Evolutionary conservation across 2,888 invertebrate genomes (phyloP).

Genomic region (Coelopa pilipes): DNA sequence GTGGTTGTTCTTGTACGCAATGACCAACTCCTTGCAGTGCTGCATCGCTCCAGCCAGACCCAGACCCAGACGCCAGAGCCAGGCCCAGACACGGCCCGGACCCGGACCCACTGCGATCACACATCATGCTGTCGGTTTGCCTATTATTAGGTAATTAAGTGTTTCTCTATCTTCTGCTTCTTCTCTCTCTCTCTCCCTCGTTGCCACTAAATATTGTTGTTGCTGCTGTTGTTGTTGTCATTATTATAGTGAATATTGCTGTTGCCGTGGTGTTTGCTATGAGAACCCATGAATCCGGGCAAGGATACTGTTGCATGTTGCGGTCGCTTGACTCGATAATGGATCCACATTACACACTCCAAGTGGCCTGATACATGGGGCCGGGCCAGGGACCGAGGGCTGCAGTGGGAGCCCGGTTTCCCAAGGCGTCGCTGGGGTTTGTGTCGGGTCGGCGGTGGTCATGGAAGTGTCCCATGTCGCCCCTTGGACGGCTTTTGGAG

Average conservation of each 20-base stretch:
- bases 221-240: slow-evolving; percentile 3
- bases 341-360: slow-evolving; percentile 9
- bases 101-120: slow-evolving; percentile 26
- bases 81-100: too few species aligned
- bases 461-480: too few species aligned
- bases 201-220: neutral
- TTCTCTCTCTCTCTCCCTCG: too few species aligned
- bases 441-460: too few species aligned
- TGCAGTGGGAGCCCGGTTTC: too few species aligned
- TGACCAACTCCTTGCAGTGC: slow-evolving; percentile 22
- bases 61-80: neutral
- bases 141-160: slow-evolving; percentile 40
- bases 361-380: neutral
- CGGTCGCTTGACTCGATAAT: slow-evolving; percentile 18
- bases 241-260: too few species aligned
- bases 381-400: too few species aligned
- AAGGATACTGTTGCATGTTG: neutral
- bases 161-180: neutral
- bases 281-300: slow-evolving; percentile 8
- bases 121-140: slow-evolving; percentile 39
- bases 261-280: too few species aligned
- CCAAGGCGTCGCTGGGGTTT: too few species aligned
- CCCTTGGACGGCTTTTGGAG: slow-evolving; percentile 32
- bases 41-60: slow-evolving; percentile 30
- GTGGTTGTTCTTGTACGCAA: slow-evolving; percentile 11